These are phyloP conservation scores for Bombus confusus DNA, from an alignment of 1,140 invertebrate genomes.

Conservation along the genomic window DNA sequence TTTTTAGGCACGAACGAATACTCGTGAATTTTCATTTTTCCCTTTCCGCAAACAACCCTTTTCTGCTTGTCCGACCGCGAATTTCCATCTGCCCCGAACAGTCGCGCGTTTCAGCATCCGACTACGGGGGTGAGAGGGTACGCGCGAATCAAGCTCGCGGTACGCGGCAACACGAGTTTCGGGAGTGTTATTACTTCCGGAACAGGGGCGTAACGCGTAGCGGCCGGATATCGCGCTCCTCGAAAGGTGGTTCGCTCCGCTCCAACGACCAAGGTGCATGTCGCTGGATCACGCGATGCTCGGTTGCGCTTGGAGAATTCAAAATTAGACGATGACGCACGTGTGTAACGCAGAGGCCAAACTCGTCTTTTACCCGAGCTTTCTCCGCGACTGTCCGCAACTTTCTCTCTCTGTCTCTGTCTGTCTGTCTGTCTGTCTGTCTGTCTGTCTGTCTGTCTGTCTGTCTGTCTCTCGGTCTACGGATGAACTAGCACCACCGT, in stretches of 20 bases:
- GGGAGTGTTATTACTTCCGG: conserved; percentile 67
- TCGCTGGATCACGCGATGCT: conserved; percentile 35
- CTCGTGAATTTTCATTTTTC: neutral
- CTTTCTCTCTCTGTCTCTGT: neutral
- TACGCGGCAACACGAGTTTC: conserved; percentile 20
- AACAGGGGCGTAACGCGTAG: conserved; percentile 25
- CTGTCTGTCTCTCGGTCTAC: neutral
- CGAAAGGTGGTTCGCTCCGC: neutral
- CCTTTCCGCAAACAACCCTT: neutral
- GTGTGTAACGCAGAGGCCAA: neutral
- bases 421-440: no score
- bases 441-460: no score
- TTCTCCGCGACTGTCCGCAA: neutral
- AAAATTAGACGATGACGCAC: conserved; percentile 25
- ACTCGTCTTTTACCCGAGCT: neutral
- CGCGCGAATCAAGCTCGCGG: neutral
- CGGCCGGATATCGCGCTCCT: conserved; percentile 7
- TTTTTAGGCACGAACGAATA: neutral
- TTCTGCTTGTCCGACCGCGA: conserved; percentile 9
- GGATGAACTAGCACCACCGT: neutral
- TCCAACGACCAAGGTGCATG: conserved; percentile 35
- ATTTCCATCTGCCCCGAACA: conserved; percentile 8
- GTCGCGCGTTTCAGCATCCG: neutral
- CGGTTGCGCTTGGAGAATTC: conserved; percentile 2
- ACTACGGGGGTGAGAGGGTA: neutral